phyloP scores from a whole-genome alignment of 2,113 vertebrate genomes.

The Callipepla squamata region DNA sequence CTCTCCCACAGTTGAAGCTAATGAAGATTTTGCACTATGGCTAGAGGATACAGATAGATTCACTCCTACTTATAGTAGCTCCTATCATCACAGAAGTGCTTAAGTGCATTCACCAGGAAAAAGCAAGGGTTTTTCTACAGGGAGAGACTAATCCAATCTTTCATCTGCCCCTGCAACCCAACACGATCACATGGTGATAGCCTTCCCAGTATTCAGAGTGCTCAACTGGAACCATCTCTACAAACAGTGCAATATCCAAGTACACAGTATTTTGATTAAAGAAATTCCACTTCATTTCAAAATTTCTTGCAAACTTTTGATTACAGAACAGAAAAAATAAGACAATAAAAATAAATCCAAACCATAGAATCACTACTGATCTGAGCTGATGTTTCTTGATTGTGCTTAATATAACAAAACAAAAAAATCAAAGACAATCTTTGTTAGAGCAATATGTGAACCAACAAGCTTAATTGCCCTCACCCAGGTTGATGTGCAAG shows the following conservation, averaged over 20 bases:
- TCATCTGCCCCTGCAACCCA: neutral
- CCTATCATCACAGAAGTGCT: neutral
- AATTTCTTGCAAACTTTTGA: neutral
- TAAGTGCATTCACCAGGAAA: neutral
- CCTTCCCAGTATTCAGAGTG: neutral
- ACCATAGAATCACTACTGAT: neutral
- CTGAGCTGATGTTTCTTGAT: neutral
- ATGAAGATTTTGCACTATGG: neutral
- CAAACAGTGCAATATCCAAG: neutral
- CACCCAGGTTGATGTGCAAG: slow-evolving; percentile 93
- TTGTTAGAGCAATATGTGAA: neutral
- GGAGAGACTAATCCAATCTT: neutral
- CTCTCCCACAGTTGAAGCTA: neutral
- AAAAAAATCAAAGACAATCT: neutral
- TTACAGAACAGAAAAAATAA: neutral
- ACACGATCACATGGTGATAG: neutral
- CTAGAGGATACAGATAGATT: neutral
- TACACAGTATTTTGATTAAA: neutral
- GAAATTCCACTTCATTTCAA: neutral
- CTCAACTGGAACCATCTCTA: neutral
- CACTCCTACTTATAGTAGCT: neutral
- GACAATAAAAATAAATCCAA: neutral
- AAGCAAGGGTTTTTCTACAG: neutral
- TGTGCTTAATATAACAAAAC: neutral
- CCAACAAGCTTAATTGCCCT: neutral